Conservation (phyloP, 2,888 invertebrate genomes). For the Aphrophora alni region DNA sequence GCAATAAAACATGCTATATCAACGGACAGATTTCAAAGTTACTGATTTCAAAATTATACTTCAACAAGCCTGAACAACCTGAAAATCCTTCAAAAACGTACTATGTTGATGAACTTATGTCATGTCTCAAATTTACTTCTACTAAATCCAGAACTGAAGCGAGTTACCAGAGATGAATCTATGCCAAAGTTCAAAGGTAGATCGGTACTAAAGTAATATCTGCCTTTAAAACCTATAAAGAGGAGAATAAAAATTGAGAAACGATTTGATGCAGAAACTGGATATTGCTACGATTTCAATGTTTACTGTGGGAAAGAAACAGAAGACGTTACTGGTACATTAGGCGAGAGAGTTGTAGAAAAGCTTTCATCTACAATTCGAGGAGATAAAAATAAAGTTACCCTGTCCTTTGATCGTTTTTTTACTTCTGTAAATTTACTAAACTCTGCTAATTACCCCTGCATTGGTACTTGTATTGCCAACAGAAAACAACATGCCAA, state of each 20-base stretch:
- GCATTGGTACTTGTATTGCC: slow-evolving; percentile 39
- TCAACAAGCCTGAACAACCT: slow-evolving; percentile 44
- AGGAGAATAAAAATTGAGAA: slow-evolving; percentile 46
- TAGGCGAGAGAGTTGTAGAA: slow-evolving; percentile 47
- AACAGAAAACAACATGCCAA: slow-evolving; percentile 45
- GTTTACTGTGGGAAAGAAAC: slow-evolving; percentile 41
- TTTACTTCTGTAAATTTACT: slow-evolving; percentile 46
- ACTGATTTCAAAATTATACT: slow-evolving; percentile 46
- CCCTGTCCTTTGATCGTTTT: slow-evolving; percentile 40
- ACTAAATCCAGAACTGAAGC: no score
- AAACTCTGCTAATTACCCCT: slow-evolving; percentile 41
- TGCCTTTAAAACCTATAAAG: slow-evolving; percentile 46
- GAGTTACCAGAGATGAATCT: slow-evolving; percentile 37
- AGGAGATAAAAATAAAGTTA: background rate
- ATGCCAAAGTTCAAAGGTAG: slow-evolving; percentile 46
- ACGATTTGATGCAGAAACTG: slow-evolving; percentile 42
- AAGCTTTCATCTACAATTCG: no score
- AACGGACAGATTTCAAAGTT: slow-evolving; percentile 42
- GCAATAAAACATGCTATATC: slow-evolving; percentile 45
- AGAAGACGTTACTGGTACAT: slow-evolving; percentile 29
- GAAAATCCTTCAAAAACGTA: slow-evolving; percentile 41
- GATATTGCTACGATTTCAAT: slow-evolving; percentile 47
- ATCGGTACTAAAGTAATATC: slow-evolving; percentile 39
- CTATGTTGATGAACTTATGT: slow-evolving; percentile 45
- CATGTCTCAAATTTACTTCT: slow-evolving; percentile 42